Percentiles rank a stretch among this genome's conserved stretches.
Evolutionary conservation across 2,888 invertebrate genomes (phyloP).

Genomic region (Luperina nickerlii): DNA sequence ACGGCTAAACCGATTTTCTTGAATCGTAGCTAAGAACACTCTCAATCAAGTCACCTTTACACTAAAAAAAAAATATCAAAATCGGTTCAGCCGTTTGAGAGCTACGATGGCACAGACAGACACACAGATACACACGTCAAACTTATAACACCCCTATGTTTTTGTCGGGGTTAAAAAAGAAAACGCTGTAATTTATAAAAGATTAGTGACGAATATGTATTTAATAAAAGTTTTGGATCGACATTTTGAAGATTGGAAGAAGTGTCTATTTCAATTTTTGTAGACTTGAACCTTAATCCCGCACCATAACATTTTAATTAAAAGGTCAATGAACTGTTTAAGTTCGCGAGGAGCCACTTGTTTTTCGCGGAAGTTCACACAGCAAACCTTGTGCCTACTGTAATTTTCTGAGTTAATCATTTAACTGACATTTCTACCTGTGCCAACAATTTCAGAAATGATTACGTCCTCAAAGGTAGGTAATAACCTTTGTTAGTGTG

Average conservation of each 20-base stretch:
- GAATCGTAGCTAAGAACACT: too few species aligned
- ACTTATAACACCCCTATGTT: too few species aligned
- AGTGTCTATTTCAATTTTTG: background rate
- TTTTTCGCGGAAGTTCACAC: slow-evolving; percentile 51
- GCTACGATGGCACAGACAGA: too few species aligned
- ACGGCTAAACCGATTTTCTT: too few species aligned
- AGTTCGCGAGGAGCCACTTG: slow-evolving; percentile 29
- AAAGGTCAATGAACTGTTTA: slow-evolving; percentile 41
- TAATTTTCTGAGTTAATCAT: slow-evolving; percentile 48
- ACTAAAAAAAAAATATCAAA: too few species aligned
- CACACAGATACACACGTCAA: too few species aligned
- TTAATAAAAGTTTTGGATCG: background rate
- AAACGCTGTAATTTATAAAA: background rate
- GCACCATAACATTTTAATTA: background rate
- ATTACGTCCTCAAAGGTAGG: slow-evolving; percentile 22
- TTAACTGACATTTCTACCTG: slow-evolving; percentile 47
- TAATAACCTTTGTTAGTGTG: slow-evolving; percentile 14
- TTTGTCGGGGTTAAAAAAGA: background rate
- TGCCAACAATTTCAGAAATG: slow-evolving; percentile 38
- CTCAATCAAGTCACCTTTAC: too few species aligned
- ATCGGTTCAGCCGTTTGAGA: too few species aligned
- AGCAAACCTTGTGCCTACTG: slow-evolving; percentile 20
- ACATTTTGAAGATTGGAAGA: background rate
- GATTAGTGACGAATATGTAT: background rate
- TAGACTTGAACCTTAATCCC: background rate